A percentile compares a stretch with the other conserved stretches of the same genome.
These are phyloP conservation scores for Drosophila aldrichi DNA, from an alignment of 2,888 invertebrate genomes.

Conservation along the genomic window DNA sequence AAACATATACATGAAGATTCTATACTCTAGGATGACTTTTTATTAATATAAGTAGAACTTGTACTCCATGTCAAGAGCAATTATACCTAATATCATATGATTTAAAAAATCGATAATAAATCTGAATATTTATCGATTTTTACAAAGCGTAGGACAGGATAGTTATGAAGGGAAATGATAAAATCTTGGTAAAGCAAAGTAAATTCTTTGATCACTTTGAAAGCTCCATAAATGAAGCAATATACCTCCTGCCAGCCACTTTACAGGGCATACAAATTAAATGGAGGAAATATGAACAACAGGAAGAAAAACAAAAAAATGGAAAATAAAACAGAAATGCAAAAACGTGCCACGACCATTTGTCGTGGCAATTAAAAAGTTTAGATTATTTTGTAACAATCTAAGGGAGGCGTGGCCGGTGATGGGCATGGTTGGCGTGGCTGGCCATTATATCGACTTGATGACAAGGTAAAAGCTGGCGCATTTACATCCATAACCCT, in stretches of 20 bases:
- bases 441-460: slow-evolving; percentile 50
- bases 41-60: background rate
- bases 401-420: slow-evolving; percentile 28
- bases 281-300: slow-evolving; percentile 12
- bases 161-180: background rate
- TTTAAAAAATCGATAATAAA: too few relatives aligned
- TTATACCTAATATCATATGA: background rate
- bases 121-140: background rate
- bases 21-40: too few relatives aligned
- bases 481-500: slow-evolving; percentile 20
- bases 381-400: slow-evolving; percentile 68
- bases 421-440: slow-evolving; percentile 23
- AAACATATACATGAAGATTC: background rate
- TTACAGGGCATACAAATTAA: slow-evolving; percentile 12
- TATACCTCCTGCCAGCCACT: background rate
- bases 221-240: background rate
- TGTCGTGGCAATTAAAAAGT: slow-evolving; percentile 79
- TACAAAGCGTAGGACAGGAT: too few relatives aligned
- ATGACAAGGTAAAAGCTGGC: slow-evolving; percentile 54
- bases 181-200: background rate
- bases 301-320: background rate
- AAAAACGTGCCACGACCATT: slow-evolving; percentile 69
- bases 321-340: slow-evolving; percentile 38
- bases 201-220: background rate
- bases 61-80: too few relatives aligned